Conservation (phyloP, 2,888 invertebrate species). For the Amiota minor region DNA sequence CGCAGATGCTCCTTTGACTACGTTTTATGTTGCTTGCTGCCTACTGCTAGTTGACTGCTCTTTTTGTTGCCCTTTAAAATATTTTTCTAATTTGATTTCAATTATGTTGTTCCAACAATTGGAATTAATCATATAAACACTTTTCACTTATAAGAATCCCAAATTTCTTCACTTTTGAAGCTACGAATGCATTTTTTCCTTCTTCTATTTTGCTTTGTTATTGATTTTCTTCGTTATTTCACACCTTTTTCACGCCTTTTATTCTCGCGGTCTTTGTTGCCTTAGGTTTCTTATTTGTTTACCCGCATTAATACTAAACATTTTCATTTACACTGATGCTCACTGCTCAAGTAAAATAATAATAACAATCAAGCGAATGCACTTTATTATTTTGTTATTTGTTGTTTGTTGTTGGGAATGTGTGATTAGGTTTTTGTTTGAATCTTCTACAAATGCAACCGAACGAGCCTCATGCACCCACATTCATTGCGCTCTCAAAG, state of each 20-base stretch:
- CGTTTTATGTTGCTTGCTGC: constrained; percentile 21
- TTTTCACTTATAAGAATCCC: constrained; percentile 39
- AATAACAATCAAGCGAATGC: no score
- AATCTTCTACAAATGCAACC: no score
- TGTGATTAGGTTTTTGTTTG: no score
- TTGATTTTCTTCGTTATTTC: constrained; percentile 62
- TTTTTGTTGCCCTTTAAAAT: constrained; percentile 13
- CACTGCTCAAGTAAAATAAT: no score
- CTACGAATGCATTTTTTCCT: constrained; percentile 52
- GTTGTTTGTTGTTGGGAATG: no score
- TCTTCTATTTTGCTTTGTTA: constrained; percentile 61
- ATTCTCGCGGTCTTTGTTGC: background rate
- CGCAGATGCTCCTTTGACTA: background rate
- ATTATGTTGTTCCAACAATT: constrained; percentile 28
- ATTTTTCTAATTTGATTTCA: no score
- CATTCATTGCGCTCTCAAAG: no score
- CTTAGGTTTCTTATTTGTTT: no score
- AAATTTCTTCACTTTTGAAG: constrained; percentile 28
- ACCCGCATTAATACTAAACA: no score
- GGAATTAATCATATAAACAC: constrained; percentile 36
- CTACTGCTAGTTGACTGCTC: constrained; percentile 18
- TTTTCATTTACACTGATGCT: no score
- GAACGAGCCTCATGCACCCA: no score
- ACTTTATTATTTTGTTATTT: no score
- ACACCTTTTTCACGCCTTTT: constrained; percentile 42